phyloP scores from a whole-genome alignment of 2,113 vertebrate species.

The Colius striatus region DNA sequence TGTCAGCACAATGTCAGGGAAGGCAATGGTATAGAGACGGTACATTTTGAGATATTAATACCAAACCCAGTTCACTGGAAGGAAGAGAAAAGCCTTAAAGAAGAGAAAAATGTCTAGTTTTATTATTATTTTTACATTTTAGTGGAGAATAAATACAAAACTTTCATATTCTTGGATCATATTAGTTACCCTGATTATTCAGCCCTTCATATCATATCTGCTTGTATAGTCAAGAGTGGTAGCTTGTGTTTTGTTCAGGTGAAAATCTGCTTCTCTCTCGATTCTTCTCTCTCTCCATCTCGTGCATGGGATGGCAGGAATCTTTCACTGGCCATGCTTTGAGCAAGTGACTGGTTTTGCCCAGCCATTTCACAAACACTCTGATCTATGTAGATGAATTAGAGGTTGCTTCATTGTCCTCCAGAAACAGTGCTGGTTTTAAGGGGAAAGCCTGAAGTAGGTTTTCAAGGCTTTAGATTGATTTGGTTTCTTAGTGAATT shows the following conservation, averaged over 20 bases:
- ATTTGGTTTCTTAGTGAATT: neutral
- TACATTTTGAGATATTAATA: neutral
- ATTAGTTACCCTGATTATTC: slow-evolving; percentile 14
- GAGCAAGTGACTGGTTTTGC: neutral
- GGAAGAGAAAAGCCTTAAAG: neutral
- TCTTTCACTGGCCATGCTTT: neutral
- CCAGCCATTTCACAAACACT: neutral
- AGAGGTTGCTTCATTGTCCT: neutral
- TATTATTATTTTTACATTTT: slow-evolving; percentile 19
- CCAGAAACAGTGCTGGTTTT: neutral
- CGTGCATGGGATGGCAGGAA: neutral
- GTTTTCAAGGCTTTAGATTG: neutral
- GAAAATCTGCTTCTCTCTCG: neutral
- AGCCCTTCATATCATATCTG: neutral
- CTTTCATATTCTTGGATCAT: neutral
- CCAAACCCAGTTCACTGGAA: neutral
- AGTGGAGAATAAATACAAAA: neutral
- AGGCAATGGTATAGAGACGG: neutral
- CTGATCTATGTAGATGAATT: neutral
- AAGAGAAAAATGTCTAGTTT: neutral
- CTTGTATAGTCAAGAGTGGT: neutral
- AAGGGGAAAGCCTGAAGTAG: neutral
- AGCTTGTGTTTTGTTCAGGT: slow-evolving; percentile 8
- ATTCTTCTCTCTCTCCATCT: neutral
- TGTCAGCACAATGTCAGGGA: slow-evolving; percentile 52